Percentiles rank a stretch among this genome's conserved stretches.
Conservation (phyloP, 2,888 invertebrate species). For the Erebia epiphron region DNA sequence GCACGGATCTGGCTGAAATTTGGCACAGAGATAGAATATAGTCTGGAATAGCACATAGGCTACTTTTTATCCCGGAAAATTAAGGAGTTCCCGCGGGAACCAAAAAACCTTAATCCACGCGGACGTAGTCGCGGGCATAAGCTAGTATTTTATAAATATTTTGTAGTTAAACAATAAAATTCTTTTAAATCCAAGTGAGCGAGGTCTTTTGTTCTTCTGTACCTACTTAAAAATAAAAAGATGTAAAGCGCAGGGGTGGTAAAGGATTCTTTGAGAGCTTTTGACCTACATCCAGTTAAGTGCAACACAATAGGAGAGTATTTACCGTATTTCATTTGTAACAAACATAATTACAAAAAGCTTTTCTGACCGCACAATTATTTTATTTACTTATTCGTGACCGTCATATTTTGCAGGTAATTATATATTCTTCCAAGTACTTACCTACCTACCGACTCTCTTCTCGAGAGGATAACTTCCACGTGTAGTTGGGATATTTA, state of each 20-base stretch:
- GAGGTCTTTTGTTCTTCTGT: constrained; percentile 1
- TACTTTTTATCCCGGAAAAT: too few species aligned
- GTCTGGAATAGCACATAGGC: too few species aligned
- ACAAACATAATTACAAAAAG: constrained; percentile 13
- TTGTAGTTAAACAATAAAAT: not conserved
- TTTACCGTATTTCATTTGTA: constrained; percentile 11
- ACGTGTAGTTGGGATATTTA: not conserved
- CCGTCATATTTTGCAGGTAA: too few species aligned
- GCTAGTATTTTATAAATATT: too few species aligned
- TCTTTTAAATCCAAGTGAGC: not conserved
- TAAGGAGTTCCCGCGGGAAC: too few species aligned
- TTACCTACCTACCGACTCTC: too few species aligned
- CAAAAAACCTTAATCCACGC: too few species aligned
- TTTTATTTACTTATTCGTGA: not conserved
- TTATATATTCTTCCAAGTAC: too few species aligned
- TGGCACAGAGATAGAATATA: too few species aligned
- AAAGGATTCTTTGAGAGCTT: constrained; percentile 19
- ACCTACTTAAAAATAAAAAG: constrained; percentile 7
- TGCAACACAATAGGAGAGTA: constrained; percentile 6
- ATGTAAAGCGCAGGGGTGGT: constrained; percentile 11
- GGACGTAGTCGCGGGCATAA: too few species aligned
- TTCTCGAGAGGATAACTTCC: not conserved
- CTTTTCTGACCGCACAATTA: not conserved
- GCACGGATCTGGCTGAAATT: too few species aligned
- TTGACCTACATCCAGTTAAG: constrained; percentile 18